Evolutionary conservation across 1,140 invertebrate genomes (phyloP).

Genomic region (Hycleus phaleratus): DNA sequence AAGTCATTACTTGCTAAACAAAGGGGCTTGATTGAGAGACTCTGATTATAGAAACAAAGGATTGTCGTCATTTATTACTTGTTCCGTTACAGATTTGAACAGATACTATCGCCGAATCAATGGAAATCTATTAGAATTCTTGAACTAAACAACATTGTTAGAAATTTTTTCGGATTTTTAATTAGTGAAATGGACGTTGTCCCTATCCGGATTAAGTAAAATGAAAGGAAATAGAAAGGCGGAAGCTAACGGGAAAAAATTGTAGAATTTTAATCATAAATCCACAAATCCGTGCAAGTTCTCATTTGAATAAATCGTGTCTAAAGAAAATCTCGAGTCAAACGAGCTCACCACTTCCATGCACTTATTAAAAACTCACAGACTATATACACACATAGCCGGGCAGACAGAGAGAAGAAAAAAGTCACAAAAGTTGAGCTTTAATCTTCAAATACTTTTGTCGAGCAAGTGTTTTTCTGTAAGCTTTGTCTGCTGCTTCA

Average conservation of each 20-base stretch:
- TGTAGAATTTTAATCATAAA: slow-evolving; percentile 5
- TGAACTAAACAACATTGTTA: no score
- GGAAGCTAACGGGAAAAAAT: not conserved
- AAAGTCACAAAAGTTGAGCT: slow-evolving; percentile 21
- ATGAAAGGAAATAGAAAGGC: no score
- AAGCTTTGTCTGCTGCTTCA: slow-evolving; percentile 23
- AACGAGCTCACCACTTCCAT: slow-evolving; percentile 19
- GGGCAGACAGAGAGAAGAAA: slow-evolving; percentile 4
- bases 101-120: no score
- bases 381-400: not conserved
- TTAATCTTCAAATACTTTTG: slow-evolving; percentile 25
- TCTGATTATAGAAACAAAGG: no score
- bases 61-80: no score
- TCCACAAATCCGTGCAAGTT: slow-evolving; percentile 9
- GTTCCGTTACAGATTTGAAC: no score
- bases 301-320: slow-evolving; percentile 4
- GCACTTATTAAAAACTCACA: slow-evolving; percentile 21
- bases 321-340: slow-evolving; percentile 10
- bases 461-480: slow-evolving; percentile 23
- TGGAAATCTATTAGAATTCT: no score
- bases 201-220: no score
- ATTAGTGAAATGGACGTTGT: no score
- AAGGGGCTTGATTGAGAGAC: no score
- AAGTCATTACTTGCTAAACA: no score
- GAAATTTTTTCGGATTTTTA: no score